Base-by-base conservation (phyloP, 2,113 vertebrate genomes). In the Rhipidura dahli region DNA sequence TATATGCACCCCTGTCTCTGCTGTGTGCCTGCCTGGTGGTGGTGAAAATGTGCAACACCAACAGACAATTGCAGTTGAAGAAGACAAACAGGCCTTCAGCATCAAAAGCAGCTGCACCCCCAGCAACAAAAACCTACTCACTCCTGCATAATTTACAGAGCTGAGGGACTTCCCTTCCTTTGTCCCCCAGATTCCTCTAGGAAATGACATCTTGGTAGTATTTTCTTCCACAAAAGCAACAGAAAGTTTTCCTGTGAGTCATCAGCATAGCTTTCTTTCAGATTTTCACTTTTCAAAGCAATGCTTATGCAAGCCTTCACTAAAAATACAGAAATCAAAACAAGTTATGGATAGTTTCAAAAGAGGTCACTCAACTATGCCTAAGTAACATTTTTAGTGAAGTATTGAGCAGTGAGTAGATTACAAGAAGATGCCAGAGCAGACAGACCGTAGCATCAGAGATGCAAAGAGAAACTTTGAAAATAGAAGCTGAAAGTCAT, bases 331-430 rank as follows among this genome's bases (percentile, higher is more conserved):
- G 65, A 96, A 94, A 87, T 70, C 69, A 77, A 72, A 94, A 93
- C 1, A 27, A 97, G 78, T 82, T 71, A 59, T 69, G 88, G 66
- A 88, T 35, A 77, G 22, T 66, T 97, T 96, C 64, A 54, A 90
- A 97, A 92, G 50, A 65, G 87, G 79, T 64, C 86, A 83, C 84
- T 93, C 82, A 83, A 59, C 54, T 30, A 45, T 44, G 77, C 22
- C 50, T 86, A 73, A 93, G 57, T 54, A 92, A 93, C 93, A 87
- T 95, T 96, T 92, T 53, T 2, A 93, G 96, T 96, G 93, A 97
- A 96, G 51, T 96, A 92, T 80, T 78, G 75, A 97, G 73, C 57
- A 77, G 27, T 57, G 40, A 51, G 47, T 51, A 94, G 87, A 88
- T 89, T 94, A 84, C 26, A 90, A 90, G 80, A 93, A 91, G 75